These are phyloP conservation scores for Phrynosoma platyrhinos DNA, from an alignment of 2,113 vertebrate species.

Conservation along the genomic window DNA sequence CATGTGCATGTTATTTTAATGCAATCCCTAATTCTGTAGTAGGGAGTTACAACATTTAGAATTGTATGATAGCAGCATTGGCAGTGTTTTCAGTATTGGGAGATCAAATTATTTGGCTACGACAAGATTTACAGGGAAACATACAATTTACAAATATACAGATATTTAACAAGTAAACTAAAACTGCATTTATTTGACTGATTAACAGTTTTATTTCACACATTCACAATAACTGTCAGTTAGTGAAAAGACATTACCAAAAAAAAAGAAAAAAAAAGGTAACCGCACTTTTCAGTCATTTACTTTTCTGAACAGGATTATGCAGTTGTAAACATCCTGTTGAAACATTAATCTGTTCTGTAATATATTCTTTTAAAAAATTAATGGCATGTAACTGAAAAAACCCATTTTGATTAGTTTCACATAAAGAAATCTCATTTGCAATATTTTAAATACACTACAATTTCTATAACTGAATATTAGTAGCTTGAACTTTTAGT, in stretches of 20 bases:
- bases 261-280: constrained; percentile 63
- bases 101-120: constrained; percentile 85
- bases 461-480: background rate
- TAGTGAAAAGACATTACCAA: constrained; percentile 85
- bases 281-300: constrained; percentile 82
- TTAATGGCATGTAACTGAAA: constrained; percentile 4
- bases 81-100: constrained; percentile 80
- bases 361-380: constrained; percentile 38
- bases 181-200: constrained; percentile 83
- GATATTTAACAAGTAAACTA: constrained; percentile 85
- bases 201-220: constrained; percentile 90
- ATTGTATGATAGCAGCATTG: constrained; percentile 77
- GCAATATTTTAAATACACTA: background rate
- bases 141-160: constrained; percentile 88
- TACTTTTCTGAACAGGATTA: constrained; percentile 81
- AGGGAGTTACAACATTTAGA: constrained; percentile 74
- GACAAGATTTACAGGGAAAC: constrained; percentile 84
- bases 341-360: constrained; percentile 56
- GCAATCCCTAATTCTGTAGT: constrained; percentile 79
- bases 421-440: constrained; percentile 23
- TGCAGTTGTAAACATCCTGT: constrained; percentile 73
- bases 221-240: constrained; percentile 87
- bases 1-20: constrained; percentile 52
- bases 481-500: background rate
- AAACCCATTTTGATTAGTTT: background rate